Evolutionary conservation across 2,797 vertebrate species (phyloP).

Genomic region (Tauraco hartlaubi): DNA sequence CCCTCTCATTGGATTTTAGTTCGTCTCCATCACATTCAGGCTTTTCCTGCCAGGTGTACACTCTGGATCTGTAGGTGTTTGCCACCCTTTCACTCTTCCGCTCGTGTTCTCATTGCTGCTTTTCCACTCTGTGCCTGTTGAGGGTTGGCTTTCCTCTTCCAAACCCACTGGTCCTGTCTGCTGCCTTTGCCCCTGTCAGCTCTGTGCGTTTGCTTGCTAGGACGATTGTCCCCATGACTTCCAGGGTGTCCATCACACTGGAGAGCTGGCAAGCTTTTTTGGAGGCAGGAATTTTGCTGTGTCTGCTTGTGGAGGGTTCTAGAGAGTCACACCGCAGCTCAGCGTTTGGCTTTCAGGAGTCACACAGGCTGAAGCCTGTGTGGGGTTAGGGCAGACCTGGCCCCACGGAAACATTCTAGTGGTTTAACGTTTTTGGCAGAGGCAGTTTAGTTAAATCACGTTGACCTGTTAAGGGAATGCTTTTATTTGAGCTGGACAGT

Average conservation of each 20-base stretch:
- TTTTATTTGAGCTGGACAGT: background rate
- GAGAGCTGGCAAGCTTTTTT: background rate
- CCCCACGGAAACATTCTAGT: fast-evolving
- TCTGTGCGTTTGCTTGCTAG: background rate
- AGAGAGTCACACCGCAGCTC: background rate
- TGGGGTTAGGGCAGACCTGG: background rate
- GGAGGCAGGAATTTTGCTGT: background rate
- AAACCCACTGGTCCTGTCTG: background rate
- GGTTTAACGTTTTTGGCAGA: background rate
- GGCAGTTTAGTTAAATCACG: background rate
- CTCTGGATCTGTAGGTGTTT: background rate
- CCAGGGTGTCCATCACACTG: background rate
- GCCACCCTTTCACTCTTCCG: background rate
- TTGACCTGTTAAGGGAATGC: background rate
- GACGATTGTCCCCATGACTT: background rate
- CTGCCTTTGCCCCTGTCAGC: background rate
- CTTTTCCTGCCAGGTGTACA: background rate
- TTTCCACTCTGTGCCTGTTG: background rate
- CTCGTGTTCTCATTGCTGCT: fast-evolving
- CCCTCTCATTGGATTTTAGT: fast-evolving
- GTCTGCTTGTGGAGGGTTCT: background rate
- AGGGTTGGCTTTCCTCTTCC: background rate
- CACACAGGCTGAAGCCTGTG: too few relatives aligned
- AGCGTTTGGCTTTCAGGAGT: background rate
- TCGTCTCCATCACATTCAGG: fast-evolving